A percentile compares a stretch with the other conserved stretches of the same genome.
phyloP scores from a whole-genome alignment of 2,797 vertebrate genomes.

The Channa striata region DNA sequence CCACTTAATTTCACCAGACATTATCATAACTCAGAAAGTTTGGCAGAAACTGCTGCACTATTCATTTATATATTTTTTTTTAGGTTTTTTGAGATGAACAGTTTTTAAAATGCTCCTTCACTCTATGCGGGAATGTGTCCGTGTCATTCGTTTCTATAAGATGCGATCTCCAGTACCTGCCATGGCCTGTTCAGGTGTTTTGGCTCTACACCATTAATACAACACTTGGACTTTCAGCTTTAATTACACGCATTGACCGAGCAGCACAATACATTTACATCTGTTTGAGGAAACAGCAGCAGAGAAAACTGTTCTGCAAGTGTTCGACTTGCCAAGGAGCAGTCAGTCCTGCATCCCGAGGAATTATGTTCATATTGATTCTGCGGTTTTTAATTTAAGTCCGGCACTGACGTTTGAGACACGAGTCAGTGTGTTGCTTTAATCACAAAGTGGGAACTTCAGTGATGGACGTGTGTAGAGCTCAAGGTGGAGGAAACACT shows the following conservation, averaged over 20 bases:
- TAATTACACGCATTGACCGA: background rate
- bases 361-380: background rate
- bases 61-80: too few species aligned
- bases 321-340: background rate
- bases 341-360: background rate
- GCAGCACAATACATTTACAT: too few species aligned
- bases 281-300: too few species aligned
- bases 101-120: too few species aligned
- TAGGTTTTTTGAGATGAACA: too few species aligned
- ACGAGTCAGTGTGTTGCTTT: background rate
- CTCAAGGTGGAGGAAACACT: background rate
- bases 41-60: too few species aligned
- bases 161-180: too few species aligned
- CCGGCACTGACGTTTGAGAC: background rate
- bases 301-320: background rate
- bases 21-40: too few species aligned
- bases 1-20: too few species aligned
- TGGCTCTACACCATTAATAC: background rate
- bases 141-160: too few species aligned
- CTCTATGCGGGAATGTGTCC: too few species aligned
- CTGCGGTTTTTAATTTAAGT: background rate
- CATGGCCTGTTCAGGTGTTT: background rate
- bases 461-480: too few species aligned
- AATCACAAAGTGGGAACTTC: background rate
- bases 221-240: conserved; percentile 5